Evolutionary conservation across 1,140 invertebrate species (phyloP).

Genomic region (Cyrtorhinus lividipennis): DNA sequence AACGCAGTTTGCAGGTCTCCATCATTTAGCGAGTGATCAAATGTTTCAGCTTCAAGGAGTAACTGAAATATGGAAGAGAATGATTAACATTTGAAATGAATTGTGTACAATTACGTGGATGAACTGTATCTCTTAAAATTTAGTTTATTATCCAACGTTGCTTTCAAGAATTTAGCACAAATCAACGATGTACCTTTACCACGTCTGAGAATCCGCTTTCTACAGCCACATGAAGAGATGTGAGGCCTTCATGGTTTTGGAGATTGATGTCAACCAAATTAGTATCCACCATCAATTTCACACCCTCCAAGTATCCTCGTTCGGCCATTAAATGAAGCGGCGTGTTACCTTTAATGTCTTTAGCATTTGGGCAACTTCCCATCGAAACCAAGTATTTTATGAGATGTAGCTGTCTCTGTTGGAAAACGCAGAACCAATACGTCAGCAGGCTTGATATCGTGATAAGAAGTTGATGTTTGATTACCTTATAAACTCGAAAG

Average conservation of each 20-base stretch:
- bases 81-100: too few relatives aligned
- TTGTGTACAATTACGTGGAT: too few relatives aligned
- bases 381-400: background rate
- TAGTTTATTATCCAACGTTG: too few relatives aligned
- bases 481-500: too few relatives aligned
- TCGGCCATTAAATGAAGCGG: slow-evolving; percentile 32
- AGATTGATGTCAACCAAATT: slow-evolving; percentile 29
- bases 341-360: slow-evolving; percentile 32
- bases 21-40: slow-evolving; percentile 19
- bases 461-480: too few relatives aligned
- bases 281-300: slow-evolving; percentile 28
- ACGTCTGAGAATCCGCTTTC: slow-evolving; percentile 32
- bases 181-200: slow-evolving; percentile 24
- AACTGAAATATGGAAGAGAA: slow-evolving; percentile 18
- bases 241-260: slow-evolving; percentile 30
- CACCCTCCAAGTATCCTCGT: slow-evolving; percentile 31
- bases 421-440: too few relatives aligned
- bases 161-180: too few relatives aligned
- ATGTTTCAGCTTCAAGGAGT: slow-evolving; percentile 21
- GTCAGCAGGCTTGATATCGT: too few relatives aligned
- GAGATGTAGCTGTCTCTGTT: background rate
- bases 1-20: slow-evolving; percentile 20
- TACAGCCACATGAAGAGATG: slow-evolving; percentile 31
- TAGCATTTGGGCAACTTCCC: slow-evolving; percentile 26
- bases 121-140: too few relatives aligned